These are phyloP conservation scores for Allolobophora icterica DNA, from an alignment of 2,888 invertebrate genomes.

Conservation along the genomic window DNA sequence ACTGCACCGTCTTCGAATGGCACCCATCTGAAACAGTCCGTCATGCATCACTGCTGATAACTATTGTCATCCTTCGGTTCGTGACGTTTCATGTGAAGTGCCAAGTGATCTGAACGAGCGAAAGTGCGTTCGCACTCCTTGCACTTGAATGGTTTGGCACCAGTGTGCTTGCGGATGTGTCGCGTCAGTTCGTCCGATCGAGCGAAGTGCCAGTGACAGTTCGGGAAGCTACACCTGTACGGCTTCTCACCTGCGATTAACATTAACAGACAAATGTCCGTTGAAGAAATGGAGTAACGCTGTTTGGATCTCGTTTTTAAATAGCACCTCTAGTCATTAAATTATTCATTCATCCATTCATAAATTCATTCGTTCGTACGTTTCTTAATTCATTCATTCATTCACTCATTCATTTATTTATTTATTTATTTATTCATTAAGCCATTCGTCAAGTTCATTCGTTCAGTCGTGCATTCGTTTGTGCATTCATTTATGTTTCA, in stretches of 20 bases:
- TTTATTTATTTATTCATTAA: no score
- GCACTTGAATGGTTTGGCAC: constrained; percentile 71
- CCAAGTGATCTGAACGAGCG: constrained; percentile 71
- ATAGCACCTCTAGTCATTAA: no score
- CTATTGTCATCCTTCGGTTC: constrained; percentile 74
- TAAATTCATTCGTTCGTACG: no score
- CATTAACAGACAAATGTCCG: constrained; percentile 41
- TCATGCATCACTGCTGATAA: constrained; percentile 1
- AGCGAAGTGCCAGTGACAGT: constrained; percentile 71
- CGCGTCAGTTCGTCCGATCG: constrained; percentile 71
- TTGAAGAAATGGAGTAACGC: neutral
- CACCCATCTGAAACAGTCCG: neutral
- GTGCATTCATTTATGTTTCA: no score
- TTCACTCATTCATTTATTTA: no score
- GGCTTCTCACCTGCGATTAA: constrained; percentile 70
- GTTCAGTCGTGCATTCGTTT: no score
- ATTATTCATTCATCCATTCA: no score
- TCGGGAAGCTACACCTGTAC: constrained; percentile 70
- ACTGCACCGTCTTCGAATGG: no score
- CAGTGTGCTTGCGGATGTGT: constrained; percentile 71
- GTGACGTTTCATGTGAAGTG: constrained; percentile 72
- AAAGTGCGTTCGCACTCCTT: constrained; percentile 70
- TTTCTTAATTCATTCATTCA: no score
- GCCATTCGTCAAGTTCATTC: no score
- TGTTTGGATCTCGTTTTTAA: neutral